Evolutionary conservation across 2,797 vertebrate species (phyloP), one percentile per base, ranked within the genome.

Genomic region (Pangasius macronema): DNA sequence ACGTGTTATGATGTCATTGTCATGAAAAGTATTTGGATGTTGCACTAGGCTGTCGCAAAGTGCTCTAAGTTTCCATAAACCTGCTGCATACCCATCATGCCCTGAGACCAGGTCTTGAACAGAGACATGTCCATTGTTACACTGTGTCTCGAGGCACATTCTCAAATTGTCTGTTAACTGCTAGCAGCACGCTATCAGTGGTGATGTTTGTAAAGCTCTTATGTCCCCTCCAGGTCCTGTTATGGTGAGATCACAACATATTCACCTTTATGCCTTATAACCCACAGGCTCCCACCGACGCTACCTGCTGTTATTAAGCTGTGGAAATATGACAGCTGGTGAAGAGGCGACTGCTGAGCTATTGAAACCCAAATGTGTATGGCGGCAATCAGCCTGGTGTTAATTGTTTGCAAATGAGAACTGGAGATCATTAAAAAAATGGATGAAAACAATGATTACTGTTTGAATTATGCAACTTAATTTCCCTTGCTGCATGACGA

Each of bases 61-160:
- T 93, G 92, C 94, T 95, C 92, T 91, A 91, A 95, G 94, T 93
- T 93, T 93, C 93, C 93, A 94, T 95, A 95, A 94, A 95, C 92
- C 91, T 92, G 93, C 93, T 94, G 93, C 95, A 95, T 95, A 95
- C 92, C 92, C 93, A 92, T 90, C 95, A 94, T 94, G 92, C 93
- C 93, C 92, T 92, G 89, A 91, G 91, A 93, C 92, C 91, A 42
- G 70, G 65, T 85, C 27, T 92, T 92, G 90, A 93, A 93, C 93
- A 93, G 90, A 92, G 68, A 84, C 90, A 91, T 91, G 92, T 93
- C 81, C 73, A 84, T 73, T 46, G 49, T 91, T 86, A 91, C 88
- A 89, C 94, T 94, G 93, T 95, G 93, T 91, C 90, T 93, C 92
- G 91, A 93, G 83, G 89, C 90, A 92, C 92, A 92, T 90, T 84